Conservation (phyloP, 1,140 invertebrate genomes). For the Heliconius himera region DNA sequence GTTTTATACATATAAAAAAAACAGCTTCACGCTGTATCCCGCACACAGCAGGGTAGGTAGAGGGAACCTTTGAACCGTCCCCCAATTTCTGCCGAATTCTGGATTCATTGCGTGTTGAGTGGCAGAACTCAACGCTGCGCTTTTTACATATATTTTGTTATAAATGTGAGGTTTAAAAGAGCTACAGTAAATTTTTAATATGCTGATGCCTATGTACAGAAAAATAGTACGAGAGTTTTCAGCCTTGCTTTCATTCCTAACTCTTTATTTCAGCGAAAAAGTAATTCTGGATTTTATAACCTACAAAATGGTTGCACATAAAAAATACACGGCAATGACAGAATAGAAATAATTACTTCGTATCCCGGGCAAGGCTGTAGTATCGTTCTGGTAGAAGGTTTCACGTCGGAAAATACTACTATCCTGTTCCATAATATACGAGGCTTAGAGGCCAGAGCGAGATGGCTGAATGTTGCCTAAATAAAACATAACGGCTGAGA, state of each 20-base stretch:
- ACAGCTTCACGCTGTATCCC: no score
- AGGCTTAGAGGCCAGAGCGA: slow-evolving; percentile 49
- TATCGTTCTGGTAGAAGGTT: slow-evolving; percentile 51
- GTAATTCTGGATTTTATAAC: slow-evolving; percentile 48
- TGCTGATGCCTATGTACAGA: not conserved
- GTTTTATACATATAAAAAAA: no score
- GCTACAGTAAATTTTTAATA: no score
- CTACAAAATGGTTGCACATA: slow-evolving; percentile 65
- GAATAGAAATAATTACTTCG: slow-evolving; percentile 81
- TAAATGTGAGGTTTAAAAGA: not conserved
- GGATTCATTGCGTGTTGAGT: no score
- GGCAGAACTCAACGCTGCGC: no score
- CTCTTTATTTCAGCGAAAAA: slow-evolving; percentile 23
- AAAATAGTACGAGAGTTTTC: not conserved
- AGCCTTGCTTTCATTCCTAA: slow-evolving; percentile 23
- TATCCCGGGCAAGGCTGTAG: slow-evolving; percentile 77
- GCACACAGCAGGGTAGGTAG: no score
- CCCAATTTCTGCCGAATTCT: no score
- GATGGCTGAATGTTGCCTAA: slow-evolving; percentile 75
- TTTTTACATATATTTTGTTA: not conserved
- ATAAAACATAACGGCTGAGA: slow-evolving; percentile 81
- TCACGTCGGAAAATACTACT: slow-evolving; percentile 52
- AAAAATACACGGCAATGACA: slow-evolving; percentile 80
- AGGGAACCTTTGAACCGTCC: no score
- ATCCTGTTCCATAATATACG: slow-evolving; percentile 50